Evolutionary conservation across 2,113 vertebrate genomes (phyloP).

Genomic region (Cyanoderma ruficeps): DNA sequence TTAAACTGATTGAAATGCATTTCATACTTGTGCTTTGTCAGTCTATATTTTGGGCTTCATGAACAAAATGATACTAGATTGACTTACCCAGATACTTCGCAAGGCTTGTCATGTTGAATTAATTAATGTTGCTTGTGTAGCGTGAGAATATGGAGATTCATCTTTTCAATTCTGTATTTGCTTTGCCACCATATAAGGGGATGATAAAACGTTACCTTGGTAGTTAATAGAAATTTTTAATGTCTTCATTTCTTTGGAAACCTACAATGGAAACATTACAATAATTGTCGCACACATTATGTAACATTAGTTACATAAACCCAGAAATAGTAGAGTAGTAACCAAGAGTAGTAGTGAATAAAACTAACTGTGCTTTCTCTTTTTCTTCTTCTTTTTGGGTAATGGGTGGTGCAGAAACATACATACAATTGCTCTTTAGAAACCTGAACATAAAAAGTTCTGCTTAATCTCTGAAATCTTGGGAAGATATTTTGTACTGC

Average conservation of each 20-base stretch:
- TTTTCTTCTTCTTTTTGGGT: background rate
- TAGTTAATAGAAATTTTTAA: background rate
- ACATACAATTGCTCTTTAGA: background rate
- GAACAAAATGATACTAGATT: constrained; percentile 65
- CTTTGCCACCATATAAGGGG: background rate
- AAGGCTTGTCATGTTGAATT: constrained; percentile 60
- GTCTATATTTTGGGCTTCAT: constrained; percentile 54
- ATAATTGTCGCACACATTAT: background rate
- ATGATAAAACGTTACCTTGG: background rate
- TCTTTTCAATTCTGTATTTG: constrained; percentile 13
- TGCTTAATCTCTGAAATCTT: background rate
- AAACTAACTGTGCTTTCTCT: background rate
- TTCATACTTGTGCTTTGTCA: constrained; percentile 69
- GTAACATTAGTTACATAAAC: background rate
- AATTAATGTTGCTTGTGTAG: constrained; percentile 56
- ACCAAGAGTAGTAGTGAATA: background rate
- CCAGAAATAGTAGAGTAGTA: background rate
- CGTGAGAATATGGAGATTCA: constrained; percentile 50
- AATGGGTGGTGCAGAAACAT: background rate
- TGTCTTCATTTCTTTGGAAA: background rate
- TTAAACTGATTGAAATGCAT: constrained; percentile 68
- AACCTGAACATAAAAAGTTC: background rate
- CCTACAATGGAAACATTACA: background rate
- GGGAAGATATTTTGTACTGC: background rate
- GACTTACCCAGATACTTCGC: constrained; percentile 66